Evolutionary conservation across 2,888 invertebrate species (phyloP).

Genomic region (Bruchidius siliquastri): DNA sequence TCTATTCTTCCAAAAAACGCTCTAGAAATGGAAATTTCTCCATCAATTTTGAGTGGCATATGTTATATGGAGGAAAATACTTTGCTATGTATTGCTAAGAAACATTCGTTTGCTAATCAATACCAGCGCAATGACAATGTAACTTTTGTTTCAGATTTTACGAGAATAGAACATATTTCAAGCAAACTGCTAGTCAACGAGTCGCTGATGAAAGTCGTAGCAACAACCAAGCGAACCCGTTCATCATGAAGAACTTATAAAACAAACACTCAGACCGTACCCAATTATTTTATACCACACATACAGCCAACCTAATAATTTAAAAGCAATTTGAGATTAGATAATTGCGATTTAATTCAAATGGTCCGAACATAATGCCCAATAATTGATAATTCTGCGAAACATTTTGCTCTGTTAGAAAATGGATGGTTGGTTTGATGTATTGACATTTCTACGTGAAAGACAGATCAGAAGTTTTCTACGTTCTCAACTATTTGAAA

Average conservation of each 20-base stretch:
- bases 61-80: too few species aligned
- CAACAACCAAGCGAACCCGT: neutral
- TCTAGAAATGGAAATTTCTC: too few species aligned
- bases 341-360: constrained; percentile 29
- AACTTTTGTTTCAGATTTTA: too few species aligned
- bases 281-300: constrained; percentile 12
- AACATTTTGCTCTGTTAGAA: constrained; percentile 17
- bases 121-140: too few species aligned
- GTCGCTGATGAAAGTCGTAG: neutral
- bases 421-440: constrained; percentile 12
- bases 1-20: too few species aligned
- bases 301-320: constrained; percentile 24
- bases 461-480: neutral
- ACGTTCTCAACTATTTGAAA: too few species aligned
- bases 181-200: neutral
- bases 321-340: constrained; percentile 30
- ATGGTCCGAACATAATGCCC: constrained; percentile 24
- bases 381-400: constrained; percentile 27
- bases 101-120: too few species aligned
- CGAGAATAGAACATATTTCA: too few species aligned
- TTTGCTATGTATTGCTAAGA: too few species aligned
- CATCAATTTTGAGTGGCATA: too few species aligned
- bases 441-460: neutral
- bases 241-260: neutral
- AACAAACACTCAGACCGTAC: neutral